These are phyloP conservation scores for Pseudopodoces humilis DNA, from an alignment of 2,113 vertebrate genomes.

Conservation along the genomic window DNA sequence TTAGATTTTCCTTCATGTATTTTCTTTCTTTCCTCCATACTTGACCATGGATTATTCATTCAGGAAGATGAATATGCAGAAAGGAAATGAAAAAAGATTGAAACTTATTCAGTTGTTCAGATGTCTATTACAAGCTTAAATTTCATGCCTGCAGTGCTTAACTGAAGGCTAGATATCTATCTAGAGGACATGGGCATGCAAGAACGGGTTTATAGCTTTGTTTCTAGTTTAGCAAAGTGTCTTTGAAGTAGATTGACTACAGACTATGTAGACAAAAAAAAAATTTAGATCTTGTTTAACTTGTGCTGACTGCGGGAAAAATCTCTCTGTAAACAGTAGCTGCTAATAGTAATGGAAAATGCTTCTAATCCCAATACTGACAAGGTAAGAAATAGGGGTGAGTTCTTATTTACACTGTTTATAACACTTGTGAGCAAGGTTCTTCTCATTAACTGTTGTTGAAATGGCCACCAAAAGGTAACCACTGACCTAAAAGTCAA, in stretches of 20 bases:
- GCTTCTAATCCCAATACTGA: neutral
- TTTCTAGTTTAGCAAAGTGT: constrained; percentile 14
- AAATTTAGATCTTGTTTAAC: neutral
- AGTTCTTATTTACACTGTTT: neutral
- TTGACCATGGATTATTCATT: neutral
- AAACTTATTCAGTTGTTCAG: neutral
- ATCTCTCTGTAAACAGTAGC: constrained; percentile 3
- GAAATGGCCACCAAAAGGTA: neutral
- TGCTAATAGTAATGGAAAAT: constrained; percentile 9
- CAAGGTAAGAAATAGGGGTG: neutral
- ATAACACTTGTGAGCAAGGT: neutral
- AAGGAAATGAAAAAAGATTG: neutral
- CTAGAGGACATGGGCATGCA: neutral
- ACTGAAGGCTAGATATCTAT: neutral
- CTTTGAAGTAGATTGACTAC: neutral
- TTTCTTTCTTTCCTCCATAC: neutral
- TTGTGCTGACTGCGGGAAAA: neutral
- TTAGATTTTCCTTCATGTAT: neutral
- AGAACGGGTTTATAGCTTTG: constrained; percentile 1
- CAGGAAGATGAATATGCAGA: neutral
- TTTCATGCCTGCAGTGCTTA: neutral
- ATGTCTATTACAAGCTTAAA: neutral
- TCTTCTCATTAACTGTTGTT: neutral
- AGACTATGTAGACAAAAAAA: neutral
- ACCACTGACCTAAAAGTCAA: neutral